A percentile compares a stretch with the other conserved stretches of the same genome.
Conservation (phyloP, 2,113 vertebrate species). For the Ascaphus truei region DNA sequence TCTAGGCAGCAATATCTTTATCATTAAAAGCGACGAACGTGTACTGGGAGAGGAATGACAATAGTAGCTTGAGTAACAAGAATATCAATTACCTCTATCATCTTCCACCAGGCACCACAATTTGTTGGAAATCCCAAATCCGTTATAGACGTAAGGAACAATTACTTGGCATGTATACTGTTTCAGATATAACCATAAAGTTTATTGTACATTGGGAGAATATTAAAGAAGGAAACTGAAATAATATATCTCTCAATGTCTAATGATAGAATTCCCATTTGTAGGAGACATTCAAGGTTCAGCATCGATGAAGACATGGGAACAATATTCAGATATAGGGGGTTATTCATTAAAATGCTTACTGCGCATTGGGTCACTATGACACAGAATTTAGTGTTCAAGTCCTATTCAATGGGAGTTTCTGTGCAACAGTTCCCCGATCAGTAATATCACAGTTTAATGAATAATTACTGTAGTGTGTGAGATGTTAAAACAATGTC, state of each 20-base stretch:
- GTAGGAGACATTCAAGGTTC: too few relatives aligned
- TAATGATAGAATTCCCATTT: too few relatives aligned
- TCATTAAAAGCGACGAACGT: constrained; percentile 15
- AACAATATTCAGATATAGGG: too few relatives aligned
- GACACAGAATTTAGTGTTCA: too few relatives aligned
- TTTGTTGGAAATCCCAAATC: constrained; percentile 20
- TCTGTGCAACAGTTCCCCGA: too few relatives aligned
- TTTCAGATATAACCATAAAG: constrained; percentile 22
- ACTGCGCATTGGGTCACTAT: too few relatives aligned
- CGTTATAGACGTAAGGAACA: not conserved
- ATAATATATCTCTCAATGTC: not conserved
- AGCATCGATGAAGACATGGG: too few relatives aligned
- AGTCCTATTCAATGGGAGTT: too few relatives aligned
- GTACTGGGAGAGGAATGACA: not conserved
- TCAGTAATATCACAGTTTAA: too few relatives aligned
- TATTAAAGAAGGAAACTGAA: not conserved
- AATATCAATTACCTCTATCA: constrained; percentile 17
- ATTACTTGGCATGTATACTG: not conserved
- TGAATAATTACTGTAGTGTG: too few relatives aligned
- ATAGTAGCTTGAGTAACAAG: not conserved
- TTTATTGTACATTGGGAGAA: not conserved
- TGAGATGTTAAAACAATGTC: too few relatives aligned
- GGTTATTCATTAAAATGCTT: too few relatives aligned
- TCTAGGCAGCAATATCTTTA: constrained; percentile 8
- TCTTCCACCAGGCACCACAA: constrained; percentile 11